Evolutionary conservation across 2,113 vertebrate genomes (phyloP), one percentile per base, ranked within the genome.

Genomic region (Madoqua kirkii): DNA sequence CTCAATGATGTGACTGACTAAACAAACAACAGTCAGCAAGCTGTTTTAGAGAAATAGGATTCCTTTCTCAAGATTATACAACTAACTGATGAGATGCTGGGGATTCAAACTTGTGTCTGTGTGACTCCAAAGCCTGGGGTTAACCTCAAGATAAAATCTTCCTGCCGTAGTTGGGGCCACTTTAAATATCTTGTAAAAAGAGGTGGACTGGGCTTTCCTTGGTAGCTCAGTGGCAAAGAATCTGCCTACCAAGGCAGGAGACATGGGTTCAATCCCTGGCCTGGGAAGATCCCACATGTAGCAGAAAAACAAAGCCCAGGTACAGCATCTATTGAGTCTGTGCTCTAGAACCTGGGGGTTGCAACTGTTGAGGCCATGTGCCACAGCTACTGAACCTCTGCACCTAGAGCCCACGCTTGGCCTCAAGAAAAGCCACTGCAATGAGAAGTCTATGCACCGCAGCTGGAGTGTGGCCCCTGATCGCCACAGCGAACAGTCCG

Each of bases 391-490:
- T 40, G 36, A 74, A 43, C 21, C 12, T 74, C 36, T 74, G 13
- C 11, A 25, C 6, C 23, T 25, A 43, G 1, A 74, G 21, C 36
- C 36, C 23, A 5, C 2, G 36, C 9, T 71, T n/a, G 1, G 23
- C 71, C 25, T 43, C 67, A 27, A 74, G 36, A 43, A 25, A 74
- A 27, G 36, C 14, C 11, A 7, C 12, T 13, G 36, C 71, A 43
- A 23, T 43, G 19, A 40, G 9, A 74, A 13, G 71, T 43, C 71
- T 74, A 13, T 0, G 0, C 36, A 27, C 23, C 0, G 1, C 71
- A 13, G 71, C 21, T 74, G 14, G 23, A 74, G 11, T 3, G 36
- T 3, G 25, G 71, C 36, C 71, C 71, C 36, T 74, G 21, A 25
- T 43, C 0, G 1, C 23, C 2, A 25, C 12, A 43, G 71, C 3